Evolutionary conservation across 2,113 vertebrate species (phyloP).

Genomic region (Saccopteryx leptura): DNA sequence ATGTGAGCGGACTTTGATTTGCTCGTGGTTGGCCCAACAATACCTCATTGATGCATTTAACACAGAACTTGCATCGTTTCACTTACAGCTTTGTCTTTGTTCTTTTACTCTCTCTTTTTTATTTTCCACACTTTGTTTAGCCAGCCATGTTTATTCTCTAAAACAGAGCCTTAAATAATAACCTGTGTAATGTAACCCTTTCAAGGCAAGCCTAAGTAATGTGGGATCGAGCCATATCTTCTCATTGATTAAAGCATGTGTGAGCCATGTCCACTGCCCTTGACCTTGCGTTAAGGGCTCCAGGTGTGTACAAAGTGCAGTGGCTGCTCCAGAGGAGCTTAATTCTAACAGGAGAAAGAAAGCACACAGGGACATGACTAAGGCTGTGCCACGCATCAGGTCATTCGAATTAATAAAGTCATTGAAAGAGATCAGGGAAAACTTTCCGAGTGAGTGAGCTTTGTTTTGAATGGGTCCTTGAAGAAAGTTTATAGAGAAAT

Average conservation of each 20-base stretch:
- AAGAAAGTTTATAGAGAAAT: background rate
- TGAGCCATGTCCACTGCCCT: background rate
- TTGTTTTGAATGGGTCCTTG: constrained; percentile 33
- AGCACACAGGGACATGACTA: background rate
- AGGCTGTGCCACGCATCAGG: background rate
- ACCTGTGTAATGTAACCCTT: background rate
- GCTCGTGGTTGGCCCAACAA: constrained; percentile 10
- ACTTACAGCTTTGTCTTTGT: background rate
- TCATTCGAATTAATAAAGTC: background rate
- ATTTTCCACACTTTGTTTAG: background rate
- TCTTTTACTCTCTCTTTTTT: background rate
- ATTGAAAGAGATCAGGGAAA: background rate
- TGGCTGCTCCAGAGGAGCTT: background rate
- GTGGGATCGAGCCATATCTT: background rate
- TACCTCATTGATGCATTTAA: background rate
- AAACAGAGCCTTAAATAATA: background rate
- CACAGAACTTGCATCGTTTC: background rate
- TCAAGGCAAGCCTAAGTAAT: background rate
- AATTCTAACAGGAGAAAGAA: background rate
- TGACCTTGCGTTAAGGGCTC: background rate
- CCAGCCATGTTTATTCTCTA: background rate
- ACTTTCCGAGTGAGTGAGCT: background rate
- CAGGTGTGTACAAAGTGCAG: background rate
- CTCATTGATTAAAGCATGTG: background rate
- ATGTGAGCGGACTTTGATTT: background rate